Base-by-base conservation (phyloP, 2,888 invertebrate species). In the Carpatolechia fugitivella region DNA sequence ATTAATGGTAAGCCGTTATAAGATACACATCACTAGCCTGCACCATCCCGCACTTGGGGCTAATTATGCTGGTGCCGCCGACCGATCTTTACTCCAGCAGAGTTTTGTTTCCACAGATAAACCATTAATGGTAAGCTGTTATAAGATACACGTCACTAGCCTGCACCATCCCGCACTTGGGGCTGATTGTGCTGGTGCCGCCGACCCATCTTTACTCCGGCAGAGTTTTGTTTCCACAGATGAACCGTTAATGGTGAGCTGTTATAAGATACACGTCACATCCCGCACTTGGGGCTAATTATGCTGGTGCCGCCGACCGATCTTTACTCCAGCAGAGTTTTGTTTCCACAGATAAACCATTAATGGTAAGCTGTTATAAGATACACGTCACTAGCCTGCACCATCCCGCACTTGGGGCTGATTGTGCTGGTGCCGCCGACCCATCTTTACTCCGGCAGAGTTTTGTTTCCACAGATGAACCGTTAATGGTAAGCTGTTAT, bases 191-290 rank as follows among this genome's bases (percentile, higher is more conserved):
- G 56, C 73, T 16, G 24, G 5, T 30, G 8, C 30, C n/a, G n/a
- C n/a, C 8, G 30, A 30, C 11, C 41, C 20, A 59, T 33, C 36
- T 61, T 64, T 66, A 10, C 38, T 64, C 64, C 65, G 60, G 60
- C 65, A 60, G 60, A 69, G 68, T 72, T 72, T 70, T 67, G 70
- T 65, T 68, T 64, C 65, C 56, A 60, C 61, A 66, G 66, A 74
- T 72, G 73, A 66, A 76, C 68, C 68, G 67, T 68, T 74, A 76
- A 73, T 72, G 70, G 68, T 65, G n/a, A n/a, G n/a, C 31, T 31
- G 11, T 31, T 31, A 1, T 31, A 7, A 31, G 31, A 31, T 3
- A 7, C 16, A 7, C 38, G 3, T 16, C 16, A 13, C 70, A 33
- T 58, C 24, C 16, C 47, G 14, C 16, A 30, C 49, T 49, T 8